Evolutionary conservation across 2,113 vertebrate species (phyloP).

Genomic region (Oryzias celebensis): DNA sequence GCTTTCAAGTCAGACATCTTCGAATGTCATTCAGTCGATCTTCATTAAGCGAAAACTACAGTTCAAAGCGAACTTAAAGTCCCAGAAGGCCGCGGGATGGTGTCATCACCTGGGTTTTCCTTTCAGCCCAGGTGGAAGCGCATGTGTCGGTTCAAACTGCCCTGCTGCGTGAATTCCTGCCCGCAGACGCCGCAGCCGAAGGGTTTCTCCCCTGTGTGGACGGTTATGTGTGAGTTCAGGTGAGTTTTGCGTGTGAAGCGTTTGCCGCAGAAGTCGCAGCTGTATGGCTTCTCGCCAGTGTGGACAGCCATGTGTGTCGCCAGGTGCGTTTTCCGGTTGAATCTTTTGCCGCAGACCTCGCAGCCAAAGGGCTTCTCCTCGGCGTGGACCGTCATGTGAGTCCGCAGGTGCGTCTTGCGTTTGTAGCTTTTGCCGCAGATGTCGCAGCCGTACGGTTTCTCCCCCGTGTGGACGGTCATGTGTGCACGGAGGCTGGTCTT

Average conservation of each 20-base stretch:
- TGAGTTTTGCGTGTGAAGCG: conserved; percentile 31
- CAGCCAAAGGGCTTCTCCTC: conserved; percentile 29
- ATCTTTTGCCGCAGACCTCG: conserved; percentile 20
- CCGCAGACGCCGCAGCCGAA: conserved; percentile 21
- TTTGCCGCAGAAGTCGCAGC: conserved; percentile 25
- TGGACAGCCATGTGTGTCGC: conserved; percentile 23
- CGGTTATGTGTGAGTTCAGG: conserved; percentile 17
- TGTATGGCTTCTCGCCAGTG: conserved; percentile 23
- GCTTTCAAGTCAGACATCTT: too few relatives aligned
- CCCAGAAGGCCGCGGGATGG: too few relatives aligned
- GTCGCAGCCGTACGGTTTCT: conserved; percentile 20
- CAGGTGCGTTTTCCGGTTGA: conserved; percentile 32
- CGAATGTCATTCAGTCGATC: too few relatives aligned
- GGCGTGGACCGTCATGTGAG: conserved; percentile 30
- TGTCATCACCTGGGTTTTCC: neutral
- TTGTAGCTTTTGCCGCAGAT: conserved; percentile 29
- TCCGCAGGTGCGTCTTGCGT: conserved; percentile 24
- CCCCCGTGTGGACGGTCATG: conserved; percentile 24
- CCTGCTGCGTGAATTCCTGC: conserved; percentile 33
- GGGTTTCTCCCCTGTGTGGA: conserved; percentile 25
- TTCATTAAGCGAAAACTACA: too few relatives aligned
- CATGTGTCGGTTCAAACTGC: conserved; percentile 33
- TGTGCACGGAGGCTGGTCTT: conserved; percentile 23
- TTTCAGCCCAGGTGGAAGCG: conserved; percentile 17
- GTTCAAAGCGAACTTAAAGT: too few relatives aligned